Conservation (phyloP, 2,888 invertebrate genomes). For the Diachrysia chrysitis region DNA sequence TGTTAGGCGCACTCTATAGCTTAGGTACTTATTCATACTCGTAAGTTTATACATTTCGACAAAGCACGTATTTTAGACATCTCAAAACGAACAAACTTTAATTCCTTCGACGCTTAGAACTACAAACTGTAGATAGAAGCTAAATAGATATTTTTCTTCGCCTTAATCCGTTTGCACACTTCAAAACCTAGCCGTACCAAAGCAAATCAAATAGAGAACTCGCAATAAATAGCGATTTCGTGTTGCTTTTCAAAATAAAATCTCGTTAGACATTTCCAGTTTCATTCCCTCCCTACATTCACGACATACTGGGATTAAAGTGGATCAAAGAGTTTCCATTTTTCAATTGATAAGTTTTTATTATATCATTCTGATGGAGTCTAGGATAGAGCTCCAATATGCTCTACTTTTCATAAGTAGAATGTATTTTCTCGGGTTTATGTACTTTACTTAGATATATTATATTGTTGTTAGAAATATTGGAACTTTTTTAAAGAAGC, state of each 20-base stretch:
- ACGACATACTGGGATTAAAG: conserved; percentile 62
- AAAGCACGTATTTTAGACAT: conserved; percentile 19
- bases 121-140: conserved; percentile 53
- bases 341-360: conserved; percentile 58
- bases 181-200: conserved; percentile 66
- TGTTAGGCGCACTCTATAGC: too few species aligned
- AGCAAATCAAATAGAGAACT: conserved; percentile 76
- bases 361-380: conserved; percentile 34
- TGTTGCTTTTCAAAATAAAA: conserved; percentile 75
- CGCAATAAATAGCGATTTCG: conserved; percentile 75
- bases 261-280: conserved; percentile 75
- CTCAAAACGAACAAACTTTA: conserved; percentile 26
- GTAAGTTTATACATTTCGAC: background rate
- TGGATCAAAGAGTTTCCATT: conserved; percentile 60
- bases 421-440: conserved; percentile 11
- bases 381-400: conserved; percentile 23
- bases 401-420: conserved; percentile 13
- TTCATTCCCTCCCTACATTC: conserved; percentile 63
- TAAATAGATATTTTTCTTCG: conserved; percentile 70
- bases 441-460: background rate
- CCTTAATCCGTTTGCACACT: conserved; percentile 74
- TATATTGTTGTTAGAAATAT: background rate
- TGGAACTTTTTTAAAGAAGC: background rate
- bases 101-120: conserved; percentile 53
- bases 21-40: too few species aligned